These are phyloP conservation scores for Agrochola litura DNA, from an alignment of 2,888 invertebrate genomes.

Conservation along the genomic window DNA sequence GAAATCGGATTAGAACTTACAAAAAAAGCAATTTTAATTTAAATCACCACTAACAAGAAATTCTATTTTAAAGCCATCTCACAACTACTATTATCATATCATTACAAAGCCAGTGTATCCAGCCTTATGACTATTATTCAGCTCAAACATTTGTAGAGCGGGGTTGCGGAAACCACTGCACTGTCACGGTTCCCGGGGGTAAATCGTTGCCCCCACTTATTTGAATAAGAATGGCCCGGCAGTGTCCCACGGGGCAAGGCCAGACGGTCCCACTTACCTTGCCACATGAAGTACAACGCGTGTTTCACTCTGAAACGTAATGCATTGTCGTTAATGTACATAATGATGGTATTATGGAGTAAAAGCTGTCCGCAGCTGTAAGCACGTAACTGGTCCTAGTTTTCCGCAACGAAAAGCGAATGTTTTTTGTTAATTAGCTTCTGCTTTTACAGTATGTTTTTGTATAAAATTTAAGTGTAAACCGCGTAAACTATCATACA, in stretches of 20 bases:
- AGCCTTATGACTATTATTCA: conserved; percentile 57
- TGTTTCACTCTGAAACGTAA: conserved; percentile 73
- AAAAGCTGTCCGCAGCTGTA: conserved; percentile 10
- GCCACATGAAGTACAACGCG: conserved; percentile 70
- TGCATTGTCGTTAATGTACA: conserved; percentile 61
- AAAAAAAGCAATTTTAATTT: too few species aligned
- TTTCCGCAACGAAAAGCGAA: conserved; percentile 15
- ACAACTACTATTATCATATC: conserved; percentile 41
- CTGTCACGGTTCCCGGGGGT: conserved; percentile 77
- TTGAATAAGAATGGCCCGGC: conserved; percentile 88
- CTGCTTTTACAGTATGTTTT: neutral
- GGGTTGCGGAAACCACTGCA: conserved; percentile 62
- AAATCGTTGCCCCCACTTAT: conserved; percentile 85
- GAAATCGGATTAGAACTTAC: neutral
- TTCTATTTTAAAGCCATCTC: neutral
- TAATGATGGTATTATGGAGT: conserved; percentile 39
- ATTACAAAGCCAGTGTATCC: conserved; percentile 31
- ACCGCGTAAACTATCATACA: neutral
- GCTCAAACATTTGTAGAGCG: conserved; percentile 63
- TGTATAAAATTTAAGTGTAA: neutral
- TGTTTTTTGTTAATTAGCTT: conserved; percentile 1
- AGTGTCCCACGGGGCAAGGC: conserved; percentile 71
- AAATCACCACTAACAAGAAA: neutral
- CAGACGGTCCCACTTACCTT: conserved; percentile 75
- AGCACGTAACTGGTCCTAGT: neutral